Evolutionary conservation across 2,113 vertebrate species (phyloP).

Genomic region (Mesembrinibis cayennensis): DNA sequence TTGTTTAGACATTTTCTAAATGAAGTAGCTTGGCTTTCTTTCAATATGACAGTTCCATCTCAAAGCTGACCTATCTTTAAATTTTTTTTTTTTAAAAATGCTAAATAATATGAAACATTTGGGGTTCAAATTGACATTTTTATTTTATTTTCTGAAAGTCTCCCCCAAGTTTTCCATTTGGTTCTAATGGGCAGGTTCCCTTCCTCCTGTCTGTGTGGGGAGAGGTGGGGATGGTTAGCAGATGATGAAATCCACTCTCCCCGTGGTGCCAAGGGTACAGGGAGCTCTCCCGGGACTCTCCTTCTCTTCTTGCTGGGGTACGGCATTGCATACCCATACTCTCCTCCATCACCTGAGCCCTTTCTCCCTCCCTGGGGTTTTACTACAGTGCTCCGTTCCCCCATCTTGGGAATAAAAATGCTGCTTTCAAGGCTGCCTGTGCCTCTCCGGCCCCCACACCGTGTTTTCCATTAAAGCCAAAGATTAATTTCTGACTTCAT

Average conservation of each 20-base stretch:
- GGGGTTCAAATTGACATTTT: background rate
- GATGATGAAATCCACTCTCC: background rate
- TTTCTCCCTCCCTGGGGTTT: background rate
- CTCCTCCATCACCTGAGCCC: background rate
- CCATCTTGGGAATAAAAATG: background rate
- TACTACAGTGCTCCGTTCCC: background rate
- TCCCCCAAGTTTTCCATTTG: background rate
- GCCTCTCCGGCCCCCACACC: background rate
- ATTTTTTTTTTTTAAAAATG: background rate
- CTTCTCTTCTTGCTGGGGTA: background rate
- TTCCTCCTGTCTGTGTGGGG: background rate
- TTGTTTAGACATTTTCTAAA: conserved; percentile 50
- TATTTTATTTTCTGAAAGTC: background rate
- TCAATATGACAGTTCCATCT: conserved; percentile 15
- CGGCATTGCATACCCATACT: background rate
- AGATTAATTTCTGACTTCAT: background rate
- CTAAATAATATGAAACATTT: background rate
- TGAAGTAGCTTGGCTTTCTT: conserved; percentile 4
- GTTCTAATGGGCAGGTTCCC: background rate
- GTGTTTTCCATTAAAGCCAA: background rate
- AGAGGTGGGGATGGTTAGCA: background rate
- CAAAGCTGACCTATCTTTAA: background rate
- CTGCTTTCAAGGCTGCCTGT: background rate
- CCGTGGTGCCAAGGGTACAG: rapidly evolving
- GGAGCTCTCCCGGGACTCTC: background rate